Evolutionary conservation across 2,113 vertebrate genomes (phyloP).

Genomic region (Ahaetulla prasina): DNA sequence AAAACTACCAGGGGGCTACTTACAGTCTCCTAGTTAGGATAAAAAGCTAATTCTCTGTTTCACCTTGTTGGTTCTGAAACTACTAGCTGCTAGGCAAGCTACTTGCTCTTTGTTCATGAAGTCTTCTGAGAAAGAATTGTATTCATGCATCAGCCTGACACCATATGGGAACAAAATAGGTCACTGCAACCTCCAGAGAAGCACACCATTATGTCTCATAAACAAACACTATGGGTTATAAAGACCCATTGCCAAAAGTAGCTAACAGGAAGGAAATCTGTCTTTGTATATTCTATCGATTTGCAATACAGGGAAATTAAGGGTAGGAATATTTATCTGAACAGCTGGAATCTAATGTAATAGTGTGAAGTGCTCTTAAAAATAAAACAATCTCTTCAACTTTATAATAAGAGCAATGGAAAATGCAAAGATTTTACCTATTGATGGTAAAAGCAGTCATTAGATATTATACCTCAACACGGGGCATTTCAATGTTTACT

Average conservation of each 20-base stretch:
- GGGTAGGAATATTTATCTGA: slow-evolving; percentile 24
- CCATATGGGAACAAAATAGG: slow-evolving; percentile 65
- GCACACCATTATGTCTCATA: slow-evolving; percentile 40
- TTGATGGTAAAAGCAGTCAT: not conserved
- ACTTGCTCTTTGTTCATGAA: slow-evolving; percentile 48
- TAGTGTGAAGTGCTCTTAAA: not conserved
- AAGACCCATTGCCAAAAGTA: slow-evolving; percentile 61
- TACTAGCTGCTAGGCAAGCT: slow-evolving; percentile 44
- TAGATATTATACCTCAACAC: rapidly evolving
- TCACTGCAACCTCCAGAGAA: slow-evolving; percentile 60
- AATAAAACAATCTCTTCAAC: slow-evolving; percentile 40
- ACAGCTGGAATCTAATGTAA: slow-evolving; percentile 9
- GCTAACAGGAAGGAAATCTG: slow-evolving; percentile 53
- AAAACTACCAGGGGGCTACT: not conserved
- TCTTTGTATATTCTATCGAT: slow-evolving; percentile 44
- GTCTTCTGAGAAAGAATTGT: slow-evolving; percentile 41
- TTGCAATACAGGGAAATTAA: slow-evolving; percentile 42
- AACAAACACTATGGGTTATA: slow-evolving; percentile 52
- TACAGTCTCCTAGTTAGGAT: rapidly evolving
- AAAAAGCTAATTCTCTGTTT: slow-evolving; percentile 1
- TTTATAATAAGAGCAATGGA: not conserved
- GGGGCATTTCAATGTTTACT: not conserved
- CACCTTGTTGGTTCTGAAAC: not conserved
- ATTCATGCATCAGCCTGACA: slow-evolving; percentile 58
- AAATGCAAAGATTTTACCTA: slow-evolving; percentile 29